Conservation (phyloP, 2,113 vertebrate genomes). For the Rhadina sibilatrix region DNA sequence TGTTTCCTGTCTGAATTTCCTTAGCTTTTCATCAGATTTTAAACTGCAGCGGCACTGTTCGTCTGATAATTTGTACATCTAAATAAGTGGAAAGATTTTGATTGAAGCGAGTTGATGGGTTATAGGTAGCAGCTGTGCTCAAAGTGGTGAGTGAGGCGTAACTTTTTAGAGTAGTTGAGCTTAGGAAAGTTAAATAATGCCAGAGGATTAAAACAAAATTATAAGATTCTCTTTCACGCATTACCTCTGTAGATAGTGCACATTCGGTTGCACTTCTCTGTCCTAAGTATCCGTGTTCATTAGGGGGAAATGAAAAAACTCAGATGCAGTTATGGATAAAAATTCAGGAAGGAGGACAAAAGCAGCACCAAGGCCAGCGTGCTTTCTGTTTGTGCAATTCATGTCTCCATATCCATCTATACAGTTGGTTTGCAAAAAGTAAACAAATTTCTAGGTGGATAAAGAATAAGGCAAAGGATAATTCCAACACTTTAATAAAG, state of each 20-base stretch:
- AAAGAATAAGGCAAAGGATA: not conserved
- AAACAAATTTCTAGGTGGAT: not conserved
- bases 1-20: not conserved
- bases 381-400: not conserved
- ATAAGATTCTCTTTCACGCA: not conserved
- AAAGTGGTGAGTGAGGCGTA: accelerated
- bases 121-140: not conserved
- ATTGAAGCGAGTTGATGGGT: not conserved
- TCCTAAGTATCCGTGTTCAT: not conserved
- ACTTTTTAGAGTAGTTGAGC: not conserved
- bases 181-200: not conserved
- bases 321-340: accelerated
- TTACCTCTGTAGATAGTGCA: not conserved
- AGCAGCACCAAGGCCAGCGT: not conserved
- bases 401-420: not conserved
- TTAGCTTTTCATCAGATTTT: not conserved
- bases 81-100: not conserved
- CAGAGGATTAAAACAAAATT: not conserved
- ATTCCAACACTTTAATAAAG: not conserved
- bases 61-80: not conserved
- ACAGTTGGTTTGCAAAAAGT: not conserved
- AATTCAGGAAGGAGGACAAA: not conserved
- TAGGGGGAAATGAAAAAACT: not conserved
- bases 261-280: not conserved
- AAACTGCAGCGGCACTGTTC: accelerated